Percentiles rank a stretch among this genome's conserved stretches.
These are phyloP conservation scores for Chionodraco myersi DNA, from an alignment of 2,113 vertebrate genomes.

Conservation along the genomic window DNA sequence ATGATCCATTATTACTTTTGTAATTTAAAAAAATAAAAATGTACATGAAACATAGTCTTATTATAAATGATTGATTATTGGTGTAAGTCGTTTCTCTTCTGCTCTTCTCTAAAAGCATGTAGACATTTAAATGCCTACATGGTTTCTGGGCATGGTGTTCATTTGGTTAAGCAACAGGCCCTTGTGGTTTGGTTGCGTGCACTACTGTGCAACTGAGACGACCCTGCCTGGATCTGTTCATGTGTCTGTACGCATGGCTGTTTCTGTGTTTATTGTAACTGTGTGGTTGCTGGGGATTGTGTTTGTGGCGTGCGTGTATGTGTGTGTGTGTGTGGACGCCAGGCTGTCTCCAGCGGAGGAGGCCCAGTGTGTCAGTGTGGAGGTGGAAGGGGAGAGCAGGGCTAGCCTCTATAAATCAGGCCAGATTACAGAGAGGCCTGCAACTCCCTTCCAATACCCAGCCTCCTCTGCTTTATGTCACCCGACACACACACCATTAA, in stretches of 20 bases:
- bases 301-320: too few relatives aligned
- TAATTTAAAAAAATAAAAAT: not conserved
- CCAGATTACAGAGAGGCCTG: slow-evolving; percentile 92
- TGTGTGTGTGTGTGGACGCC: slow-evolving; percentile 87
- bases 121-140: slow-evolving; percentile 42
- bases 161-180: slow-evolving; percentile 63
- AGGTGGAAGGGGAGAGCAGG: slow-evolving; percentile 83
- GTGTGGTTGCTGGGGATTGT: slow-evolving; percentile 73
- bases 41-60: not conserved
- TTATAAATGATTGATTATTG: slow-evolving; percentile 9
- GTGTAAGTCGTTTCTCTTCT: slow-evolving; percentile 10
- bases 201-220: slow-evolving; percentile 69
- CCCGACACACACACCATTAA: slow-evolving; percentile 68
- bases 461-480: slow-evolving; percentile 97
- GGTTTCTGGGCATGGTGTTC: slow-evolving; percentile 65
- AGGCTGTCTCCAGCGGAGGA: slow-evolving; percentile 97
- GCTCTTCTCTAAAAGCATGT: slow-evolving; percentile 40
- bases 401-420: slow-evolving; percentile 93
- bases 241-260: slow-evolving; percentile 54
- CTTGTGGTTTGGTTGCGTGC: slow-evolving; percentile 70
- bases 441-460: slow-evolving; percentile 89
- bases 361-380: slow-evolving; percentile 83
- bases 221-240: slow-evolving; percentile 47
- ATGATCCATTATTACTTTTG: not conserved
- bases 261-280: slow-evolving; percentile 80